Evolutionary conservation across 2,888 invertebrate species (phyloP), one percentile per base, ranked within the genome.

Genomic region (Synergus itoensis): DNA sequence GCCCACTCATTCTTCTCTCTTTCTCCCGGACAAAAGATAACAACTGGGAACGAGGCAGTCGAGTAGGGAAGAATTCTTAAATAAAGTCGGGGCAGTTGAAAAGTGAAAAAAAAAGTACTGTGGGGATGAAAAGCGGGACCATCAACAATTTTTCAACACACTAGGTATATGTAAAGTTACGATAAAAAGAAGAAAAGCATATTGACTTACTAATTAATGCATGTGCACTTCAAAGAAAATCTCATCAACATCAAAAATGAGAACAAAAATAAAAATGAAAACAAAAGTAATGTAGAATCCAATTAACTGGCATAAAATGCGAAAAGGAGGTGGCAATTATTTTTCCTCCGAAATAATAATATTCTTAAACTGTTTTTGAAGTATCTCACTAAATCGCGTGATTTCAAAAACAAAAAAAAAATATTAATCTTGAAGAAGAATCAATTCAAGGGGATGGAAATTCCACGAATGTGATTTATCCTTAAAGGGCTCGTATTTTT

Each of bases 21-120:
- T 73, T 76, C 81, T 77, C 78, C 76, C 83, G 85, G 87, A 89
- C 88, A 88, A 89, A 89, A 87, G 88, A 87, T 85, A 86, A 85
- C 83, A 83, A 82, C 78, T 77, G n/a, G 81, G 83, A 80, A 82
- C 83, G 84, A 86, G 86, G 85, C 84, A 86, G 79, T 82, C 80
- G 79, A 76, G 81, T 45, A 62, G 67, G 77, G n/a, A 57, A 80
- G 80, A 82, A 80, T 78, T 82, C 84, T 85, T 82, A 81, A 87
- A 86, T 87, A 83, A 85, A 83, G 79, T 67, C 41, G 73, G 36
- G 73, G 45, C 67, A 75, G 76, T 40, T 43, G n/a, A 78, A 60
- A 73, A 73, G 53, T 57, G 12, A 21, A 40, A 53, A 57, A 73
- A 73, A 53, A 21, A 53, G 40, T 40, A 53, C 53, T 53, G 28